Evolutionary conservation across 1,140 invertebrate genomes (phyloP).

Genomic region (Latrodectus geometricus): DNA sequence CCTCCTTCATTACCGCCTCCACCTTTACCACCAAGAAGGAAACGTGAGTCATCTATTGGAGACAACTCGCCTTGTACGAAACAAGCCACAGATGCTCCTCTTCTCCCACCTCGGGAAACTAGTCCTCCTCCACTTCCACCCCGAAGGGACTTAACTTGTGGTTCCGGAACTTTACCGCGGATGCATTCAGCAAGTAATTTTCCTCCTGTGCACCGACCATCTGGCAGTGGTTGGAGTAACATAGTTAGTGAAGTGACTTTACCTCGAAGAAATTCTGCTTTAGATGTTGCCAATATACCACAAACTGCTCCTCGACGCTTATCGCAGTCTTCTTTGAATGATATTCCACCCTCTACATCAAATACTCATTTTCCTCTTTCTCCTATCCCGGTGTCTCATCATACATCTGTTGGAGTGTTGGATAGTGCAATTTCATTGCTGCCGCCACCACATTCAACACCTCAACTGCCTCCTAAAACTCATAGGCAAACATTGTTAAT

Average conservation of each 20-base stretch:
- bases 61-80: constrained; percentile 72
- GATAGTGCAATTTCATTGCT: constrained; percentile 28
- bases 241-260: constrained; percentile 61
- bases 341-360: not conserved
- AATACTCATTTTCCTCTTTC: constrained; percentile 21
- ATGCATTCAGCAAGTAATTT: constrained; percentile 69
- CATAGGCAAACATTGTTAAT: constrained; percentile 56
- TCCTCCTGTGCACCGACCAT: constrained; percentile 47
- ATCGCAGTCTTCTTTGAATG: constrained; percentile 47
- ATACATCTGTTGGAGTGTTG: constrained; percentile 23
- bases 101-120: constrained; percentile 74
- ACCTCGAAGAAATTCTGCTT: constrained; percentile 70
- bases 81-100: constrained; percentile 75
- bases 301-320: constrained; percentile 58
- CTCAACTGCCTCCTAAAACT: constrained; percentile 61
- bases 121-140: constrained; percentile 75
- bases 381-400: constrained; percentile 16
- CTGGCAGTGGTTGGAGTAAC: not conserved
- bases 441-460: constrained; percentile 28
- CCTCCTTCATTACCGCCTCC: constrained; percentile 73
- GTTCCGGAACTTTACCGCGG: constrained; percentile 69
- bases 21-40: constrained; percentile 73
- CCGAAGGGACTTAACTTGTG: constrained; percentile 68
- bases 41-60: constrained; percentile 74
- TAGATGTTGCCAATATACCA: constrained; percentile 60